A percentile compares a stretch with the other conserved stretches of the same genome.
These are phyloP conservation scores for Epinotia bilunana DNA, from an alignment of 2,888 invertebrate species.

Conservation along the genomic window DNA sequence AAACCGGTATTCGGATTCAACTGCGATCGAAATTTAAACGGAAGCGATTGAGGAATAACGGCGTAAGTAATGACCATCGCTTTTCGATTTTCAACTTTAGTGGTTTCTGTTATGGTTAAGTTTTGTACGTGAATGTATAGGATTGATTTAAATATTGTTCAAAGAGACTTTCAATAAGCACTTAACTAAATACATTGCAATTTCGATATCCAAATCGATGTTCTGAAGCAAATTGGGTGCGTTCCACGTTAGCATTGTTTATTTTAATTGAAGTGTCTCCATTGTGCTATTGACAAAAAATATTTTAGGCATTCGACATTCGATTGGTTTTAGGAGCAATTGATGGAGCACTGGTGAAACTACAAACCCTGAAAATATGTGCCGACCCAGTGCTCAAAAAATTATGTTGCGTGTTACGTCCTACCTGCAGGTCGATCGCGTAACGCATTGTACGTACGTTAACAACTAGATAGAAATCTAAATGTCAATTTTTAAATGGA, in stretches of 20 bases:
- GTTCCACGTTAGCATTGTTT: conserved; percentile 34
- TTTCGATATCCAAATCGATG: conserved; percentile 42
- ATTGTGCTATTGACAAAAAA: not conserved
- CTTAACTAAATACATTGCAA: conserved; percentile 39
- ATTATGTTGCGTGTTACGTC: no score
- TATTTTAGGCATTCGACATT: not conserved
- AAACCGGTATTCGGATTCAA: conserved; percentile 36
- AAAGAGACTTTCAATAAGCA: not conserved
- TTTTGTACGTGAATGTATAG: not conserved
- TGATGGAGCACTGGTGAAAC: no score
- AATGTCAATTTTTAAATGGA: no score
- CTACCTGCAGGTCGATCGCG: no score
- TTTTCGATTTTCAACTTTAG: not conserved
- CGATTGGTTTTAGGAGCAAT: not conserved
- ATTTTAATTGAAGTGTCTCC: conserved; percentile 25
- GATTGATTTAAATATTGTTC: conserved; percentile 20
- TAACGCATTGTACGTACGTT: no score
- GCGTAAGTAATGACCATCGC: not conserved
- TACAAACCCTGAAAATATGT: no score
- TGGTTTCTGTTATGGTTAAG: not conserved
- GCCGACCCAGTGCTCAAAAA: no score
- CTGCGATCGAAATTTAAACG: conserved; percentile 42
- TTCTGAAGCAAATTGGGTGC: conserved; percentile 39
- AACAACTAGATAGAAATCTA: no score
- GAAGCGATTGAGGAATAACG: not conserved